Conservation (phyloP, 2,888 invertebrate species). For the Sisyra nigra region DNA sequence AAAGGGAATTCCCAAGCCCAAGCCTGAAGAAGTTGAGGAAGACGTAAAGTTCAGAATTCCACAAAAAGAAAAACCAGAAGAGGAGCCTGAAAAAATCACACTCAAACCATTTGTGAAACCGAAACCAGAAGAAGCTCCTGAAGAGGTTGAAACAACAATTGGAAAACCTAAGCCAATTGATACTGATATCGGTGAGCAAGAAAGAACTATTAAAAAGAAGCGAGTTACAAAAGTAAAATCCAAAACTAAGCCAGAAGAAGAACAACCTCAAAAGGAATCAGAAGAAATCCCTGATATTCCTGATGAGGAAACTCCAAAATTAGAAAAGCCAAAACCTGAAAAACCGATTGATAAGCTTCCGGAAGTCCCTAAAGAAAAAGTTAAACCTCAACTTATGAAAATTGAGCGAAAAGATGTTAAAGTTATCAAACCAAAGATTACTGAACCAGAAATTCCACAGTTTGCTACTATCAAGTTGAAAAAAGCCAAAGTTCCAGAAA, state of each 20-base stretch:
- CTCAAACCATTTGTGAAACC: constrained; percentile 12
- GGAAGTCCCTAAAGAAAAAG: constrained; percentile 12
- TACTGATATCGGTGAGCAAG: constrained; percentile 12
- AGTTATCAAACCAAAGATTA: constrained; percentile 37
- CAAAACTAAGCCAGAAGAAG: too few species aligned
- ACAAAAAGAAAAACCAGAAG: constrained; percentile 16
- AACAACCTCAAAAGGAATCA: not conserved
- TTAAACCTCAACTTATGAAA: constrained; percentile 27
- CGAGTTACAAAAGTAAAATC: not conserved
- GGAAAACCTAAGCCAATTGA: constrained; percentile 13
- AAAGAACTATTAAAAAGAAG: constrained; percentile 5
- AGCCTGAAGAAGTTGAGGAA: constrained; percentile 23
- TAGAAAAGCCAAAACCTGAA: not conserved
- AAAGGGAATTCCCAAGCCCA: constrained; percentile 23
- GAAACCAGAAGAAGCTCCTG: constrained; percentile 11
- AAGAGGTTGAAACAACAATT: constrained; percentile 11
- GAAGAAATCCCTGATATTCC: constrained; percentile 1
- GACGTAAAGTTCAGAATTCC: constrained; percentile 21
- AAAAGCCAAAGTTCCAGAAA: constrained; percentile 34
- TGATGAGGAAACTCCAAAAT: constrained; percentile 4
- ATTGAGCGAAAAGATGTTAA: constrained; percentile 40
- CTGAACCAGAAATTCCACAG: constrained; percentile 34
- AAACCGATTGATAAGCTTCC: constrained; percentile 9
- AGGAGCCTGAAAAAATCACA: constrained; percentile 16
- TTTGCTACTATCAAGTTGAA: constrained; percentile 48